Conservation (phyloP, 2,797 vertebrate species). For the Danio albolineatus region DNA sequence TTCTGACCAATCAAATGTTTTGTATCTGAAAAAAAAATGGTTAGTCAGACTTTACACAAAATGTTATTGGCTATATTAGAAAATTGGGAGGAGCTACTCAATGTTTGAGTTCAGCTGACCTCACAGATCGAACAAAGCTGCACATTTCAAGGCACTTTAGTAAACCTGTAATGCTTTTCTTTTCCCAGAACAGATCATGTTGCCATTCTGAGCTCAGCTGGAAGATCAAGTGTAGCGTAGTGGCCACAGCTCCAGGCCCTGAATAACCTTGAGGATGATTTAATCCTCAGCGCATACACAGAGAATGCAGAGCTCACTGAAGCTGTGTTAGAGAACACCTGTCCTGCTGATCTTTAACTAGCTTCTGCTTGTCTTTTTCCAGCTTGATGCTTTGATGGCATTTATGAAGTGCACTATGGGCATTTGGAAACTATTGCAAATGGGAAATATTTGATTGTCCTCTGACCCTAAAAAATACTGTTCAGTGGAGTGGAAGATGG, state of each 20-base stretch:
- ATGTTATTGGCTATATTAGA: too few relatives aligned
- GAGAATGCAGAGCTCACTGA: slow-evolving; percentile 38
- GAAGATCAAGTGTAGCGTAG: slow-evolving; percentile 21
- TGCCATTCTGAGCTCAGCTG: slow-evolving; percentile 14
- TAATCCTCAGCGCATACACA: slow-evolving; percentile 49
- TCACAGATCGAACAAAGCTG: too few relatives aligned
- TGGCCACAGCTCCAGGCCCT: slow-evolving; percentile 31
- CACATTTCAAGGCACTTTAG: too few relatives aligned
- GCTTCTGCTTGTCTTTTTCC: slow-evolving; percentile 36
- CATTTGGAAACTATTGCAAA: slow-evolving; percentile 23
- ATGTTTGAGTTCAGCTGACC: too few relatives aligned
- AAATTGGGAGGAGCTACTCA: too few relatives aligned
- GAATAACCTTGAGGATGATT: slow-evolving; percentile 55
- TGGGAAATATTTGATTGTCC: slow-evolving; percentile 12
- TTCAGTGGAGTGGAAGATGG: slow-evolving; percentile 43
- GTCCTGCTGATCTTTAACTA: slow-evolving; percentile 37
- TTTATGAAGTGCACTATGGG: slow-evolving; percentile 24
- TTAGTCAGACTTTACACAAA: too few relatives aligned
- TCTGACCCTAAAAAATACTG: slow-evolving; percentile 18
- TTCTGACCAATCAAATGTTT: too few relatives aligned
- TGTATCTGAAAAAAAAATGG: too few relatives aligned
- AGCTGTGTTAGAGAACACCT: slow-evolving; percentile 11
- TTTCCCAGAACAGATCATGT: slow-evolving; percentile 25
- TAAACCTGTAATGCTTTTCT: too few relatives aligned
- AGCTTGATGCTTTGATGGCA: slow-evolving; percentile 23